phyloP scores from a whole-genome alignment of 2,888 invertebrate genomes.

The Cheilosia urbana region DNA sequence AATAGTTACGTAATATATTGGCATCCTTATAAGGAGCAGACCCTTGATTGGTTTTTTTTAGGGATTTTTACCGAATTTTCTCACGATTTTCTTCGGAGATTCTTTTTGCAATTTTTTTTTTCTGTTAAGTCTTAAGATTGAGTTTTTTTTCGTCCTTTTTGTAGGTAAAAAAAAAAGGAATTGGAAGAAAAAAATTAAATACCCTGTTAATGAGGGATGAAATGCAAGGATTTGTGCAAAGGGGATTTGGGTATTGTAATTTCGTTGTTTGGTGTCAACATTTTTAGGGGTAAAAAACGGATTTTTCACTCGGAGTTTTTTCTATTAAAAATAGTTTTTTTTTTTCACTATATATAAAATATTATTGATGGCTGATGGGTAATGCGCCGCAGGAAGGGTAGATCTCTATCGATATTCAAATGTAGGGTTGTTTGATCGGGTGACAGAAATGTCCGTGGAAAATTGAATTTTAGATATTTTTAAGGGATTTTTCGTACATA shows the following conservation, averaged over 20 bases:
- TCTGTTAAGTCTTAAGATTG: conserved; percentile 54
- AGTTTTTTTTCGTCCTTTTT: conserved; percentile 41
- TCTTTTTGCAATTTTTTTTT: conserved; percentile 53
- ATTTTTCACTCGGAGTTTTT: conserved; percentile 14
- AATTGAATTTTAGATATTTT: conserved; percentile 18
- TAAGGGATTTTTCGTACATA: background rate
- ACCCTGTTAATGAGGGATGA: conserved; percentile 74
- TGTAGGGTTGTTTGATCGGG: conserved; percentile 47
- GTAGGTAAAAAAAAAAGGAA: conserved; percentile 42
- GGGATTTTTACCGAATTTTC: conserved; percentile 68
- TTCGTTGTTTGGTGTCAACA: conserved; percentile 52
- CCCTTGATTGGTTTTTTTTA: conserved; percentile 37
- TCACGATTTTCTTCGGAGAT: conserved; percentile 67
- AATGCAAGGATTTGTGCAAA: conserved; percentile 70
- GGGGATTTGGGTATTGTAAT: conserved; percentile 64
- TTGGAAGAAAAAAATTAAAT: conserved; percentile 50
- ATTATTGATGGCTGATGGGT: conserved; percentile 16
- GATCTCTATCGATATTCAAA: conserved; percentile 69
- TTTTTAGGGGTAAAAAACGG: conserved; percentile 57
- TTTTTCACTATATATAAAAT: background rate
- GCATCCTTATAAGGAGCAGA: conserved; percentile 25
- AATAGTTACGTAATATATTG: conserved; percentile 46
- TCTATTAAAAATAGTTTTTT: conserved; percentile 11
- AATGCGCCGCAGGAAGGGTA: conserved; percentile 53
- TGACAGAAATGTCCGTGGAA: conserved; percentile 17